Evolutionary conservation across 1,140 invertebrate species (phyloP).

Genomic region (Cyclina sinensis): DNA sequence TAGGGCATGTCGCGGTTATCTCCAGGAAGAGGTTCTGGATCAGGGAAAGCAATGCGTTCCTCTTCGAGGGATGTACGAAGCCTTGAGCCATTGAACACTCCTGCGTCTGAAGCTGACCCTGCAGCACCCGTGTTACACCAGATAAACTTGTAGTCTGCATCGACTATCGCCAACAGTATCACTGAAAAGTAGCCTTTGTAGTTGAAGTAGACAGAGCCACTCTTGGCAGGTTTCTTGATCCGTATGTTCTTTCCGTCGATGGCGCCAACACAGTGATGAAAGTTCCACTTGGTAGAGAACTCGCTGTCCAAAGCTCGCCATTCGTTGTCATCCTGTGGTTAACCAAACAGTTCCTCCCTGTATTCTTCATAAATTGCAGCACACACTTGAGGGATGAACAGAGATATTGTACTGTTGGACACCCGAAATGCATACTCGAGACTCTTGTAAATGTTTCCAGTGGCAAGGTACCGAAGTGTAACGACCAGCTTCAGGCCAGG

Average conservation of each 20-base stretch:
- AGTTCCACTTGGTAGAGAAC: too few relatives aligned
- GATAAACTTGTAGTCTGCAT: conserved; percentile 79
- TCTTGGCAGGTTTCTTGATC: neutral
- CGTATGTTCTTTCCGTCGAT: conserved; percentile 2
- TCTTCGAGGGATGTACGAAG: conserved; percentile 64
- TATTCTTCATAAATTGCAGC: too few relatives aligned
- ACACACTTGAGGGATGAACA: too few relatives aligned
- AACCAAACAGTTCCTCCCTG: too few relatives aligned
- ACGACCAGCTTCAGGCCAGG: too few relatives aligned
- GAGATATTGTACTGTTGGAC: too few relatives aligned
- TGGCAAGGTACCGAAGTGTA: too few relatives aligned
- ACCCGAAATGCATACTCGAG: too few relatives aligned
- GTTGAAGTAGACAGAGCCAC: conserved; percentile 84
- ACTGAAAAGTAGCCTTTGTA: conserved; percentile 87
- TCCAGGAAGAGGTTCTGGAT: conserved; percentile 59
- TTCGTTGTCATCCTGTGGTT: too few relatives aligned
- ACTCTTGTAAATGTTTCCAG: too few relatives aligned
- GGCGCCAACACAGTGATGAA: conserved; percentile 79
- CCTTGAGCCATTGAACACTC: conserved; percentile 40
- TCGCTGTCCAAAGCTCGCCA: too few relatives aligned
- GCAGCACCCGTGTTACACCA: conserved; percentile 62
- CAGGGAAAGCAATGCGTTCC: conserved; percentile 69
- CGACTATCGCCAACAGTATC: conserved; percentile 81
- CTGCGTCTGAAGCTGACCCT: neutral
- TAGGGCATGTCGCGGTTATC: conserved; percentile 54